Evolutionary conservation across 1,140 invertebrate species (phyloP).

Genomic region (Pinna nobilis): DNA sequence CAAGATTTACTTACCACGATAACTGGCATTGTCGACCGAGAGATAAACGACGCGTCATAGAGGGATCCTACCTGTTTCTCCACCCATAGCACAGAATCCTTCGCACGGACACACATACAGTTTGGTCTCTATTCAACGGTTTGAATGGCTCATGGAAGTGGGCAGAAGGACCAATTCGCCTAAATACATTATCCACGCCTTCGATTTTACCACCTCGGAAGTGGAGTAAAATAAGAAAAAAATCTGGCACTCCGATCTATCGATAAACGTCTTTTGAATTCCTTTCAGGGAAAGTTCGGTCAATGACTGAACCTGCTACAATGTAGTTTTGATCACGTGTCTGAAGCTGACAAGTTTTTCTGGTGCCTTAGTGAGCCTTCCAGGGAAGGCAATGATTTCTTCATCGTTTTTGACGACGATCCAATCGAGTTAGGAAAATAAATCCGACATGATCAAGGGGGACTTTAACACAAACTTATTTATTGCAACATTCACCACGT

Average conservation of each 20-base stretch:
- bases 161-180: neutral
- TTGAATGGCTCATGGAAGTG: constrained; percentile 33
- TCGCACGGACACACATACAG: constrained; percentile 24
- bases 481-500: constrained; percentile 30
- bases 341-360: neutral
- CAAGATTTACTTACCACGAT: constrained; percentile 14
- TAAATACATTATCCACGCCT: constrained; percentile 31
- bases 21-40: constrained; percentile 8
- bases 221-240: too few species aligned
- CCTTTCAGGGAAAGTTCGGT: neutral
- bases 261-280: neutral
- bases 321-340: neutral
- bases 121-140: constrained; percentile 20
- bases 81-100: constrained; percentile 19
- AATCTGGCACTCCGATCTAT: neutral
- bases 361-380: neutral
- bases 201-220: too few species aligned
- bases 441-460: constrained; percentile 12
- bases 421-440: neutral
- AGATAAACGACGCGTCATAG: constrained; percentile 14
- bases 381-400: neutral
- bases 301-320: neutral
- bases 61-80: constrained; percentile 10
- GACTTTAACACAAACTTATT: constrained; percentile 42
- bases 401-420: neutral